Percentiles rank a stretch among this genome's conserved stretches.
Conservation (phyloP, 2,797 vertebrate genomes). For the Enteromius thamalakanensis region DNA sequence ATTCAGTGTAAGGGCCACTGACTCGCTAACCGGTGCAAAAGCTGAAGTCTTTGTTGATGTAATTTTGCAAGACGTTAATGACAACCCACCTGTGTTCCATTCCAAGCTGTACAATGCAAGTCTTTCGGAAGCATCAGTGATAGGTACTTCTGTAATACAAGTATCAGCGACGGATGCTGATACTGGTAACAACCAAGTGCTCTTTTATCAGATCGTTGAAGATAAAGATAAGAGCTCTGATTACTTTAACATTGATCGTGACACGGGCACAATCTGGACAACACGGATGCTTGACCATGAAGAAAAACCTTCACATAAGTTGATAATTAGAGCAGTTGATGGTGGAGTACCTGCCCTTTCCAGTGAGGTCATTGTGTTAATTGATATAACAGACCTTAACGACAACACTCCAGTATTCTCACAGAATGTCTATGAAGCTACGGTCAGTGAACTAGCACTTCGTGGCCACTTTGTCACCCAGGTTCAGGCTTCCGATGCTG, state of each 20-base stretch:
- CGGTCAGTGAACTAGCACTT: slow-evolving; percentile 86
- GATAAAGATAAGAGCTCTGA: slow-evolving; percentile 81
- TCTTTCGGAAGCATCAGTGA: slow-evolving; percentile 91
- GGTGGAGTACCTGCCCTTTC: slow-evolving; percentile 90
- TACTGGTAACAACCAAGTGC: slow-evolving; percentile 85
- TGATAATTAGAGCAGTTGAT: slow-evolving; percentile 86
- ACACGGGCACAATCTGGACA: slow-evolving; percentile 86
- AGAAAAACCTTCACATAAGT: slow-evolving; percentile 78
- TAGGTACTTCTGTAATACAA: slow-evolving; percentile 85
- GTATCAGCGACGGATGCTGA: slow-evolving; percentile 88
- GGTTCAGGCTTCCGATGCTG: slow-evolving; percentile 91
- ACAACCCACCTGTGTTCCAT: slow-evolving; percentile 88
- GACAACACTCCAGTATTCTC: slow-evolving; percentile 92
- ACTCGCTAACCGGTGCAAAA: slow-evolving; percentile 90
- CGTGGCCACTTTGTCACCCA: slow-evolving; percentile 91
- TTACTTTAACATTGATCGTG: slow-evolving; percentile 87
- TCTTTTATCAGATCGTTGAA: slow-evolving; percentile 90
- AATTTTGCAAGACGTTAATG: slow-evolving; percentile 93
- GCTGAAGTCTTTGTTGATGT: slow-evolving; percentile 95
- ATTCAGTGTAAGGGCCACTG: slow-evolving; percentile 89
- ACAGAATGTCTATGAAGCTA: slow-evolving; percentile 84
- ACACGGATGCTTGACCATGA: slow-evolving; percentile 88
- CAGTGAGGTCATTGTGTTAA: slow-evolving; percentile 79
- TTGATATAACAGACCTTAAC: slow-evolving; percentile 90
- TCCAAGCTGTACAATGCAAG: slow-evolving; percentile 80